Percentiles rank a stretch among this genome's conserved stretches.
phyloP scores from a whole-genome alignment of 2,888 invertebrate species.

The Fabriciana adippe region DNA sequence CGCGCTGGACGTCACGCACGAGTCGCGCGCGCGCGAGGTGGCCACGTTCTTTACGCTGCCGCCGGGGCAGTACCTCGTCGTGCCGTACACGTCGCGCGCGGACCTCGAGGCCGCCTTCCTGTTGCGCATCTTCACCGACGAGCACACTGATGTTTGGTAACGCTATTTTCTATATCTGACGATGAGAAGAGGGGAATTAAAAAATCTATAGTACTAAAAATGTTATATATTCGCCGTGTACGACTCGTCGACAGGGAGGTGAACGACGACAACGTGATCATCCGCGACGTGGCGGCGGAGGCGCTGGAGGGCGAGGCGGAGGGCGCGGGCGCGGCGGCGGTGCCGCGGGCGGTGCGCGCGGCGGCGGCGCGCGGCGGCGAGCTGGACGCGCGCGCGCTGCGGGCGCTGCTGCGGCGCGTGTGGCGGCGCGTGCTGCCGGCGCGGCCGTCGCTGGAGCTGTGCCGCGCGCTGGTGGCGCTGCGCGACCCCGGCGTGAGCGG shows the following conservation, averaged over 20 bases:
- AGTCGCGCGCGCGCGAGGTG: conserved; percentile 85
- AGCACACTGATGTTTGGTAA: conserved; percentile 88
- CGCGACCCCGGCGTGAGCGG: conserved; percentile 85
- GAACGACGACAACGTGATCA: conserved; percentile 88
- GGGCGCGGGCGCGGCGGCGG: conserved; percentile 49
- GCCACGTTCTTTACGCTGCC: conserved; percentile 89
- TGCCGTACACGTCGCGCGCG: conserved; percentile 86
- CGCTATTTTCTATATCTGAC: conserved; percentile 25
- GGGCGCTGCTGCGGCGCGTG: conserved; percentile 61
- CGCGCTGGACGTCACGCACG: conserved; percentile 86
- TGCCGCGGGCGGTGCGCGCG: conserved; percentile 57
- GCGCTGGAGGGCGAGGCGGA: conserved; percentile 81
- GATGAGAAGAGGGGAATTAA: too few species aligned
- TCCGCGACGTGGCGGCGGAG: conserved; percentile 84
- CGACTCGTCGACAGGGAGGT: conserved; percentile 82
- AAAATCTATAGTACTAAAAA: too few species aligned
- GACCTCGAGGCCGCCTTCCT: conserved; percentile 87
- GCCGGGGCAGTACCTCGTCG: conserved; percentile 88
- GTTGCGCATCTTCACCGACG: conserved; percentile 87
- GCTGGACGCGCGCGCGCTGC: conserved; percentile 45
- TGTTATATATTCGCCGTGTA: neutral
- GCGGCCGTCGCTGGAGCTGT: conserved; percentile 82
- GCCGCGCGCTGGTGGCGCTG: conserved; percentile 86
- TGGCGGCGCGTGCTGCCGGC: conserved; percentile 68
- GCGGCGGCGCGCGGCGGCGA: conserved; percentile 52